A percentile compares a stretch with the other conserved stretches of the same genome.
Conservation (phyloP, 2,797 vertebrate genomes). For the Nannoperca obscura region DNA sequence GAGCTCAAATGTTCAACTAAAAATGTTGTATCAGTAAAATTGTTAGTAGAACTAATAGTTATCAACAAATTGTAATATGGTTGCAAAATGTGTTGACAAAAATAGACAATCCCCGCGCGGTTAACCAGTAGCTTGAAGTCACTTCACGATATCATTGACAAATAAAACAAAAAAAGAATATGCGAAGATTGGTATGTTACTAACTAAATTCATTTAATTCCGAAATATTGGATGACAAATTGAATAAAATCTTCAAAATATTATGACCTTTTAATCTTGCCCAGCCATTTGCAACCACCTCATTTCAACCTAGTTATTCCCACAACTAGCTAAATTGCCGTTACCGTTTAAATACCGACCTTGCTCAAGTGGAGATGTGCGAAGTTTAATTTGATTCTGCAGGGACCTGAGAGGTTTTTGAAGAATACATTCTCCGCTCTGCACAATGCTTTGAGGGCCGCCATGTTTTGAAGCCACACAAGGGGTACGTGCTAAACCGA, state of each 20-base stretch:
- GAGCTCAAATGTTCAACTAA: background rate
- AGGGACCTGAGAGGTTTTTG: constrained; percentile 62
- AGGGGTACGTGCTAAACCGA: constrained; percentile 17
- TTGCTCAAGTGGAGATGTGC: constrained; percentile 68
- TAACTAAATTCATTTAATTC: background rate
- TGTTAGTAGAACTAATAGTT: background rate
- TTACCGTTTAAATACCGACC: constrained; percentile 75
- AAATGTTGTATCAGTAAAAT: background rate
- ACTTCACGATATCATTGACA: background rate
- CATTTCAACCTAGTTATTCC: too few relatives aligned
- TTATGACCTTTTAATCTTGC: constrained; percentile 6
- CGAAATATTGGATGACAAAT: background rate
- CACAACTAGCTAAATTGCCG: background rate
- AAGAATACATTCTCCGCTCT: constrained; percentile 76
- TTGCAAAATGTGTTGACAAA: background rate
- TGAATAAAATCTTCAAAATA: background rate
- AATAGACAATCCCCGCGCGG: background rate
- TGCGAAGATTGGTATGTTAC: background rate
- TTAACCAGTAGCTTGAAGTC: background rate
- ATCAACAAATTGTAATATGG: background rate
- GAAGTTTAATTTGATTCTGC: constrained; percentile 64
- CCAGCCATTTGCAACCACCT: background rate
- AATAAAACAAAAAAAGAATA: background rate
- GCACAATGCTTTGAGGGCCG: constrained; percentile 79
- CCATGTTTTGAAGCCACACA: constrained; percentile 77